Percentiles rank a stretch among this genome's conserved stretches.
Evolutionary conservation across 2,888 invertebrate species (phyloP).

Genomic region (Acrobasis repandana): DNA sequence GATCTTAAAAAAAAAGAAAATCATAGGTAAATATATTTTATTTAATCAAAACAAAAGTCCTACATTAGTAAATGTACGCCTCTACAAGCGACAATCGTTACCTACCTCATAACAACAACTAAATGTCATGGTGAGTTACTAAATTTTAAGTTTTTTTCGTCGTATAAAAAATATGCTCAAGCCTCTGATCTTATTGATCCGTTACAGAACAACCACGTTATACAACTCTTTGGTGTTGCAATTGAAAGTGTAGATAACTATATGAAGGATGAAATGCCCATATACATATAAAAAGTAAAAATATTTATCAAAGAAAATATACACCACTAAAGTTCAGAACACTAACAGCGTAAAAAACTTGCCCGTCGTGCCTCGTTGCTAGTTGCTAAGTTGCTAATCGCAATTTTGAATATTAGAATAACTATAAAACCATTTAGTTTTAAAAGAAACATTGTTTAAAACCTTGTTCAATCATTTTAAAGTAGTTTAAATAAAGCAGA

Average conservation of each 20-base stretch:
- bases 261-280: neutral
- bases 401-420: no score
- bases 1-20: no score
- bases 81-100: slow-evolving; percentile 26
- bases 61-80: slow-evolving; percentile 7
- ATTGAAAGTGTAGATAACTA: neutral
- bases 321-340: neutral
- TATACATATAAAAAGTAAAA: slow-evolving; percentile 3
- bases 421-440: no score
- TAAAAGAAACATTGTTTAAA: no score
- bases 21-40: neutral
- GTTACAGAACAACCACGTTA: neutral
- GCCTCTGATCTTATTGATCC: neutral
- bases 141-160: neutral
- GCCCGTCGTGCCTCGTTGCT: no score
- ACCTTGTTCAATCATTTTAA: no score
- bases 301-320: neutral
- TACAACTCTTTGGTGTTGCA: slow-evolving; percentile 2
- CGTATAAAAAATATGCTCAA: slow-evolving; percentile 9
- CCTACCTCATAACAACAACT: slow-evolving; percentile 4
- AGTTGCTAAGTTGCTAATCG: no score
- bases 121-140: slow-evolving; percentile 21
- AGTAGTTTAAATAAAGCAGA: no score
- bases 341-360: neutral
- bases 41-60: neutral